phyloP scores from a whole-genome alignment of 2,113 vertebrate genomes.

The Psilopogon haemacephalus region DNA sequence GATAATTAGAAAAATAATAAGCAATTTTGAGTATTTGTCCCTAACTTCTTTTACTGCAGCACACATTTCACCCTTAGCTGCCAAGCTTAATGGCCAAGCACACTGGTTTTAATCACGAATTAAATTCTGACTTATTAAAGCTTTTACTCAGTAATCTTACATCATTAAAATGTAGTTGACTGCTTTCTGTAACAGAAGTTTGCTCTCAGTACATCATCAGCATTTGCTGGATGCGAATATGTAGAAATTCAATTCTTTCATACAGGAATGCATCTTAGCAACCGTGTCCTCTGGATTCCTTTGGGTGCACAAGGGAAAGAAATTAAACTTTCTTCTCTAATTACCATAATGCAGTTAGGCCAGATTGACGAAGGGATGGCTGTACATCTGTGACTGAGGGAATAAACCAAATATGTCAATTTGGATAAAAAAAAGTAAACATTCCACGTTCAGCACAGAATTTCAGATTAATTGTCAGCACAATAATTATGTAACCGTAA shows the following conservation, averaged over 20 bases:
- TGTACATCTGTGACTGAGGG: constrained; percentile 47
- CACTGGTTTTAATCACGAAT: constrained; percentile 30
- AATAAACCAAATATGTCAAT: constrained; percentile 63
- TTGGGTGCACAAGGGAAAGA: not conserved
- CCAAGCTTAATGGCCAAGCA: not conserved
- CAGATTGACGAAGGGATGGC: constrained; percentile 18
- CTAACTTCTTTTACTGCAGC: not conserved
- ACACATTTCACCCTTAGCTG: not conserved
- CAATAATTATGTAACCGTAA: constrained; percentile 63
- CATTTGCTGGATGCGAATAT: not conserved
- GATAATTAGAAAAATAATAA: constrained; percentile 24
- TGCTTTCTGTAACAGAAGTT: not conserved
- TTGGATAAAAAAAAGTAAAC: constrained; percentile 55
- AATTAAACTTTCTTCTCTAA: constrained; percentile 60
- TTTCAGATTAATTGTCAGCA: constrained; percentile 61
- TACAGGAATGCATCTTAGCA: constrained; percentile 26
- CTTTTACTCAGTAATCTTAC: constrained; percentile 2
- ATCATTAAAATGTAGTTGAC: constrained; percentile 11
- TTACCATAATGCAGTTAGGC: constrained; percentile 44
- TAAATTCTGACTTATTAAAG: constrained; percentile 32
- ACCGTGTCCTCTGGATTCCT: constrained; percentile 4
- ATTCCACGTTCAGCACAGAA: constrained; percentile 16
- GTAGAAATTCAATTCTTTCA: not conserved
- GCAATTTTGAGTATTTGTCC: not conserved
- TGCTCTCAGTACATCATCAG: not conserved